Conservation (phyloP, 2,888 invertebrate genomes). For the Itoplectis maculator region DNA sequence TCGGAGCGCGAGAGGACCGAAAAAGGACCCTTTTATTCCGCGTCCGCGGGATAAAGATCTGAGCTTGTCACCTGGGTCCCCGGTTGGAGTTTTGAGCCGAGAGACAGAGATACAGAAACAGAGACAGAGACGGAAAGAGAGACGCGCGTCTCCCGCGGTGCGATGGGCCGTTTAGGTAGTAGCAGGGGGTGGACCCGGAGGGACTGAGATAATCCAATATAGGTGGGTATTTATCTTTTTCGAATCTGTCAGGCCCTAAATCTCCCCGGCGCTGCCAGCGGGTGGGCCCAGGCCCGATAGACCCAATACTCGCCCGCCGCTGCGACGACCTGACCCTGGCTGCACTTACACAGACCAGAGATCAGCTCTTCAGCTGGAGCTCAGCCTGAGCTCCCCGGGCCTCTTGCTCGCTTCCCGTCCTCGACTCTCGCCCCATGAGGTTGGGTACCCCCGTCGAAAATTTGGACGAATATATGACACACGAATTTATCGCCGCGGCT, state of each 20-base stretch:
- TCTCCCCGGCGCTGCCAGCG: conserved; percentile 69
- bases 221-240: conserved; percentile 73
- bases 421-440: conserved; percentile 14
- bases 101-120: conserved; percentile 17
- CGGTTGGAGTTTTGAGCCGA: conserved; percentile 7
- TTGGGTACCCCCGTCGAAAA: conserved; percentile 46
- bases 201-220: conserved; percentile 73
- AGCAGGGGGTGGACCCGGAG: conserved; percentile 67
- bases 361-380: conserved; percentile 20
- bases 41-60: conserved; percentile 69
- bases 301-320: conserved; percentile 29
- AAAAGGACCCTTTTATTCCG: conserved; percentile 55
- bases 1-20: conserved; percentile 28
- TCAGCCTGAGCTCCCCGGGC: conserved; percentile 9
- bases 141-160: conserved; percentile 59
- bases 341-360: too few species aligned
- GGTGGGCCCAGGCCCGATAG: conserved; percentile 66
- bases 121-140: too few species aligned
- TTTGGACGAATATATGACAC: conserved; percentile 65
- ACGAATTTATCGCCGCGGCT: conserved; percentile 62
- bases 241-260: conserved; percentile 72
- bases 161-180: conserved; percentile 69
- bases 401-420: too few species aligned
- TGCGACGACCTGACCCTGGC: conserved; percentile 43
- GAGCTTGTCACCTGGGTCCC: conserved; percentile 71